Evolutionary conservation across 2,113 vertebrate species (phyloP).

Genomic region (Ochotona princeps): DNA sequence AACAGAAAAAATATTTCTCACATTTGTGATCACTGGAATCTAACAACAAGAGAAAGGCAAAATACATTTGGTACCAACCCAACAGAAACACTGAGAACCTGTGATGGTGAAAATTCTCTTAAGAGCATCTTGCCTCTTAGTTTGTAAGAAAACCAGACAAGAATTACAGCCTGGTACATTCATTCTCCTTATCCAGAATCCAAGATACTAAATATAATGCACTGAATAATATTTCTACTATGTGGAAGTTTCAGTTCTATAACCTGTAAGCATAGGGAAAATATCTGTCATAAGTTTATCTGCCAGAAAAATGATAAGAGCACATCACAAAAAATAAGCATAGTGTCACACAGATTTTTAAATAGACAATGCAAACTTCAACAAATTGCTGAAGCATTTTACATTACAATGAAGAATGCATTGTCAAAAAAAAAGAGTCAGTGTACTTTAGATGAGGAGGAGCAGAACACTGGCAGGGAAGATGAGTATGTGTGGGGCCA

Average conservation of each 20-base stretch:
- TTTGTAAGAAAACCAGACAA: neutral
- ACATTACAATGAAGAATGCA: neutral
- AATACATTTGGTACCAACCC: no score
- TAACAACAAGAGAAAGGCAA: neutral
- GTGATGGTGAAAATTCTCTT: neutral
- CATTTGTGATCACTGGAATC: neutral
- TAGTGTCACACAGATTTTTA: neutral
- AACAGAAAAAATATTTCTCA: neutral
- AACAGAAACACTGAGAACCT: neutral
- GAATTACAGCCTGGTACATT: neutral
- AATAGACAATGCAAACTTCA: neutral
- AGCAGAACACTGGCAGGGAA: neutral
- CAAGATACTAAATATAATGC: neutral
- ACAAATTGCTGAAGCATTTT: neutral
- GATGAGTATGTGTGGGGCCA: neutral
- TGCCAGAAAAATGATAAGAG: neutral
- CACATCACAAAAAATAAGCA: neutral
- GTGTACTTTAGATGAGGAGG: neutral
- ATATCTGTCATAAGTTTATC: neutral
- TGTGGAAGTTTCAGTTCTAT: no score
- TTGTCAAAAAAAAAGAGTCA: no score
- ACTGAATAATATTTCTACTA: neutral
- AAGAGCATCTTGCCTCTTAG: neutral
- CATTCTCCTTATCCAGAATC: neutral
- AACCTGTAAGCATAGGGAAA: neutral